A percentile compares a stretch with the other conserved stretches of the same genome.
These are phyloP conservation scores for Bufotes viridis DNA, from an alignment of 2,797 vertebrate species.

Conservation along the genomic window DNA sequence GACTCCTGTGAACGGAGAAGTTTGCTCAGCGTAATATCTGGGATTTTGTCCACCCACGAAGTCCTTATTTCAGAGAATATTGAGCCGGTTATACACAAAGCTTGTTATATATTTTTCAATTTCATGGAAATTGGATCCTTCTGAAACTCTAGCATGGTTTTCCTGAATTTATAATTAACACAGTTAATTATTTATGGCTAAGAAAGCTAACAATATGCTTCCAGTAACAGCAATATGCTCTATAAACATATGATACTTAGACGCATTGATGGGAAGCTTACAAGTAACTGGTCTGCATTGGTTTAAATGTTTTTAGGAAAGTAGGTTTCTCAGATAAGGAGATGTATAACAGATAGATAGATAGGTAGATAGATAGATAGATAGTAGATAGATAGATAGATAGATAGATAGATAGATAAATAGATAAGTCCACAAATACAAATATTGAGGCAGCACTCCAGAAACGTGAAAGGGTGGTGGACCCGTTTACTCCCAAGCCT, in stretches of 20 bases:
- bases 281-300: background rate
- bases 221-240: conserved; percentile 11
- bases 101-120: conserved; percentile 28
- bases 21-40: background rate
- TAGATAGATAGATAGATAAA: background rate
- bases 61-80: background rate
- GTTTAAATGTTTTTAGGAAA: background rate
- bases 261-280: background rate
- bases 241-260: conserved; percentile 15
- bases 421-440: too few relatives aligned
- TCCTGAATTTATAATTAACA: conserved; percentile 38
- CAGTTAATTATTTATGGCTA: conserved; percentile 46
- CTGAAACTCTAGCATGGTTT: conserved; percentile 35
- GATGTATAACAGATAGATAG: background rate
- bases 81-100: background rate
- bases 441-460: too few relatives aligned
- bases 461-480: too few relatives aligned
- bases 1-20: conserved; percentile 31
- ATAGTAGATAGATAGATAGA: background rate
- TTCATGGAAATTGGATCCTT: conserved; percentile 37
- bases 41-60: conserved; percentile 27
- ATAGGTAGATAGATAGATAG: background rate
- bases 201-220: conserved; percentile 38
- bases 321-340: background rate
- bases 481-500: too few relatives aligned